Evolutionary conservation across 2,888 invertebrate genomes (phyloP).

Genomic region (Entomobrya multifasciata): DNA sequence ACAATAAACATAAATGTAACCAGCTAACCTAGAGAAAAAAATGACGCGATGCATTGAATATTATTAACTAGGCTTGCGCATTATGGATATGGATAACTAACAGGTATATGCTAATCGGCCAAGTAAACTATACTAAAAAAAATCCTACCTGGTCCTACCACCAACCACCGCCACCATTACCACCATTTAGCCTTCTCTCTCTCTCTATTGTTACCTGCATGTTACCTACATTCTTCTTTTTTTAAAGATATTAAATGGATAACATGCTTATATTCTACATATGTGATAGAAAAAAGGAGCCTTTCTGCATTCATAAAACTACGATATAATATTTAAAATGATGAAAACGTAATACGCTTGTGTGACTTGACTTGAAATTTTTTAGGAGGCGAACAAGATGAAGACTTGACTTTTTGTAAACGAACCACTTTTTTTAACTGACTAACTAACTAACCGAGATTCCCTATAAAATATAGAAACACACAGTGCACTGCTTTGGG

Average conservation of each 20-base stretch:
- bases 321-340: not conserved
- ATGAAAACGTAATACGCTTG: not conserved
- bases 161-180: not conserved
- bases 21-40: not conserved
- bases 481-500: no score
- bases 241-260: no score
- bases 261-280: no score
- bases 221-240: no score
- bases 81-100: not conserved
- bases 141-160: slow-evolving; percentile 5
- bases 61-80: not conserved
- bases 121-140: not conserved
- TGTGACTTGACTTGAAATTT: not conserved
- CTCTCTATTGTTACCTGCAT: no score
- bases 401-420: not conserved
- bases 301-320: no score
- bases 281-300: no score
- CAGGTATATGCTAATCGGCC: not conserved
- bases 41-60: no score
- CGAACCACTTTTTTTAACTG: not conserved
- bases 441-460: not conserved
- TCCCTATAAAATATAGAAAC: no score
- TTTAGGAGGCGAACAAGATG: not conserved
- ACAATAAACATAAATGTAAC: no score
- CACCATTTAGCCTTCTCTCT: slow-evolving; percentile 28